A percentile compares a stretch with the other conserved stretches of the same genome.
Evolutionary conservation across 2,888 invertebrate genomes (phyloP).

Genomic region (Pachliopta kotzebuea): DNA sequence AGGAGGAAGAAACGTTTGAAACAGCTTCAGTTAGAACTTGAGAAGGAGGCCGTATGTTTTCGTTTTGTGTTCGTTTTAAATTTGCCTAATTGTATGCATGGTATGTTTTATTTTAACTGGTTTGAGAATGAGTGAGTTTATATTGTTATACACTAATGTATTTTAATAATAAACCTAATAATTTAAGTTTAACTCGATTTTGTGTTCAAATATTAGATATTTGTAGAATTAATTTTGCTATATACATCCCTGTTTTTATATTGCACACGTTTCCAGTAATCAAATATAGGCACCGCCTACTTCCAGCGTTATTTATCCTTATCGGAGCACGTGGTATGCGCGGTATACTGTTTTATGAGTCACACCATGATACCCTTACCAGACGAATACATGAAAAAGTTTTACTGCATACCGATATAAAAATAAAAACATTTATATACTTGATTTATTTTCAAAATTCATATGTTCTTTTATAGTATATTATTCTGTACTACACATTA

Average conservation of each 20-base stretch:
- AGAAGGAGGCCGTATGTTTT: conserved; percentile 49
- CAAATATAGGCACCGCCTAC: conserved; percentile 29
- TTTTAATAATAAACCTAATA: conserved; percentile 15
- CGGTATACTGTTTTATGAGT: conserved; percentile 23
- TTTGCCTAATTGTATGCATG: conserved; percentile 19
- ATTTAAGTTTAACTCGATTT: conserved; percentile 6
- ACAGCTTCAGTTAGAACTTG: conserved; percentile 61
- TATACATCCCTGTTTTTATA: background rate
- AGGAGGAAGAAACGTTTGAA: conserved; percentile 72
- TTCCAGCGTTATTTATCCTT: conserved; percentile 27
- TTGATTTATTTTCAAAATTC: background rate
- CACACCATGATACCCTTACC: conserved; percentile 21
- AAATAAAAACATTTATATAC: conserved; percentile 5
- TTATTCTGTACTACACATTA: too few relatives aligned
- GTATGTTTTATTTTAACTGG: conserved; percentile 11
- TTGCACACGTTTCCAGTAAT: conserved; percentile 22
- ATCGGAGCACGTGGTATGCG: conserved; percentile 21
- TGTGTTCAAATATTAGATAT: conserved; percentile 11
- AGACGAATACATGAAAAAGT: conserved; percentile 12
- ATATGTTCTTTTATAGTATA: too few relatives aligned
- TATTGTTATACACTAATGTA: conserved; percentile 20
- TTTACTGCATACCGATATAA: conserved; percentile 18
- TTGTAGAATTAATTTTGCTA: background rate
- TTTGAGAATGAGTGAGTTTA: conserved; percentile 24
- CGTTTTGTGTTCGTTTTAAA: conserved; percentile 28